Evolutionary conservation across 2,113 vertebrate species (phyloP), one percentile per base, ranked within the genome.

Genomic region (Mormyrus lacerda): DNA sequence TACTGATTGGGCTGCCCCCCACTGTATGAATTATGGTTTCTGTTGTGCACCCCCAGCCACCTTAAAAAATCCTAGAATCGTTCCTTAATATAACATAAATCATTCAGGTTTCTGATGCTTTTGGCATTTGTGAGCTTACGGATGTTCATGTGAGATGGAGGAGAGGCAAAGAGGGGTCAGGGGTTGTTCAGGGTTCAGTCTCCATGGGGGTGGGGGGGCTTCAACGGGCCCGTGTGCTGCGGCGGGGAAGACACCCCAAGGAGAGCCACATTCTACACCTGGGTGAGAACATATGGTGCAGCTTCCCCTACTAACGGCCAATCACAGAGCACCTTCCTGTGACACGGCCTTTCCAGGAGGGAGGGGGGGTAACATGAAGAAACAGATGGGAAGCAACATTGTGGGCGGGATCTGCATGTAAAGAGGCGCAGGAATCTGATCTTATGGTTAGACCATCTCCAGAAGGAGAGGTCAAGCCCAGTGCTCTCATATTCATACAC

Each of bases 151-250:
- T 55, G n/a, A 55, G 85, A 19, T 1, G 50, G 85, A 87, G 85
- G n/a, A 39, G 50, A 87, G 85, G 44, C 85, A 55, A 53, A 53
- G 48, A 5, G 85, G 39, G 85, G 85, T 55, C 85, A 87, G 50
- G 3, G 85, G 85, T 87, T 87, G 27, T 87, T 87, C 31, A 87
- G 50, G 50, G 85, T 87, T 87, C 48, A 87, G 47, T 17, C 10
- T 87, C 27, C 2, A 31, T 10, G 85, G 50, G 50, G 50, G 13
- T 55, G 19, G 53, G 44, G 82, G 79, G 50, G 31, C 39, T 24
- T 50, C n/a, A 39, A 50, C 9, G 21, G 19, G 24, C 27, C n/a
- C 13, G 8, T 55, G 85, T 51, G n/a, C 50, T n/a, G 21, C 31
- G n/a, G 50, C 17, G 31, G 3, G 13, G 15, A 86, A 19, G 27